Percentiles rank a stretch among this genome's conserved stretches.
Evolutionary conservation across 2,888 invertebrate genomes (phyloP).

Genomic region (Xylocampa areola): DNA sequence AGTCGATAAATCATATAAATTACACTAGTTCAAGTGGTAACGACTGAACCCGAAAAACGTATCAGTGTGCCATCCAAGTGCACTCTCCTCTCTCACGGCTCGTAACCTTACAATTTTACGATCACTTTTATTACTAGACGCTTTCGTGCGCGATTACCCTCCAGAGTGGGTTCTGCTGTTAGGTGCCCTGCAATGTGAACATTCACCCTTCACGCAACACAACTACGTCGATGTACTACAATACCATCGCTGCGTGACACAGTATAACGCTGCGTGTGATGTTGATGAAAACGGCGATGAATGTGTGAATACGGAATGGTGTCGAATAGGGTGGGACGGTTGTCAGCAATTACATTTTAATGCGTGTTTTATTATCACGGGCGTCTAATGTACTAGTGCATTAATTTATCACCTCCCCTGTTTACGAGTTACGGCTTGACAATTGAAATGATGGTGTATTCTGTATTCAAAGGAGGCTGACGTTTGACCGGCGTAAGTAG

Average conservation of each 20-base stretch:
- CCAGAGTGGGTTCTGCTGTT: constrained; percentile 90
- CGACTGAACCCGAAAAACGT: constrained; percentile 82
- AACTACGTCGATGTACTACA: constrained; percentile 57
- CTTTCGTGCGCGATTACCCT: constrained; percentile 90
- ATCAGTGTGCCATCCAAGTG: constrained; percentile 86
- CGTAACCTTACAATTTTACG: constrained; percentile 89
- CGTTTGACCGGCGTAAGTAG: constrained; percentile 65
- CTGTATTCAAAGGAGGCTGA: constrained; percentile 78
- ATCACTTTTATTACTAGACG: constrained; percentile 89
- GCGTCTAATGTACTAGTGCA: constrained; percentile 87
- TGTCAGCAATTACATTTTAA: constrained; percentile 88
- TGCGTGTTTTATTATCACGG: constrained; percentile 88
- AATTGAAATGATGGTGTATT: constrained; percentile 86
- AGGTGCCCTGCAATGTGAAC: constrained; percentile 77
- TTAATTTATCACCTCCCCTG: constrained; percentile 88
- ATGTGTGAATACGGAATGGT: constrained; percentile 28
- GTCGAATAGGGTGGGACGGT: constrained; percentile 59
- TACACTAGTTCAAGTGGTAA: constrained; percentile 67
- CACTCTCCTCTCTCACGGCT: constrained; percentile 84
- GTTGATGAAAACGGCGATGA: constrained; percentile 61
- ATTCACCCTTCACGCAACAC: constrained; percentile 65
- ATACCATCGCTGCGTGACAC: constrained; percentile 69
- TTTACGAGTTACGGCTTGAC: constrained; percentile 86
- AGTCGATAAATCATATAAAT: constrained; percentile 78
- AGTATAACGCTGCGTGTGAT: neutral